Conservation (phyloP, 2,888 invertebrate species). For the Morpho achilles region DNA sequence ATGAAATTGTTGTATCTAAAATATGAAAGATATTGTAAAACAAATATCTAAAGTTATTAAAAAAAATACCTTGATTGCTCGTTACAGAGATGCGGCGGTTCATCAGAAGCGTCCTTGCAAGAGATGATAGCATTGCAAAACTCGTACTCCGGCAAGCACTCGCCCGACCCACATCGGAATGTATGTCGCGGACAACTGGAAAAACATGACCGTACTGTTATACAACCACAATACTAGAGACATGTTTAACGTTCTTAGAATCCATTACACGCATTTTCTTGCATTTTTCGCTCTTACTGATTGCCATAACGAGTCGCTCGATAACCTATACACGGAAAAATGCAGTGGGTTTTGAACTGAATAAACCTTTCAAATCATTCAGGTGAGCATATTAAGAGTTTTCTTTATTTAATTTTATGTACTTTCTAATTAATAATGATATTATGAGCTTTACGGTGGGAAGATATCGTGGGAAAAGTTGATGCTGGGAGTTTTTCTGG, state of each 20-base stretch:
- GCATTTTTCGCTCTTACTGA: slow-evolving; percentile 1
- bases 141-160: slow-evolving; percentile 93
- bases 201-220: slow-evolving; percentile 20
- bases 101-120: slow-evolving; percentile 94
- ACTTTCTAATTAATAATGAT: no score
- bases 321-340: not conserved
- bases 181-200: slow-evolving; percentile 88
- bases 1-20: no score
- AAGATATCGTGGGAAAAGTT: no score
- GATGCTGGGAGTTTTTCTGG: no score
- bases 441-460: no score
- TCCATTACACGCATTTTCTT: slow-evolving; percentile 18
- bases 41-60: not conserved
- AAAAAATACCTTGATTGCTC: slow-evolving; percentile 71
- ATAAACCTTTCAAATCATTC: no score
- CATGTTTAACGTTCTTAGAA: slow-evolving; percentile 13
- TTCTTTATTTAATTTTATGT: no score
- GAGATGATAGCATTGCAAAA: slow-evolving; percentile 94
- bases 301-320: not conserved
- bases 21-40: no score
- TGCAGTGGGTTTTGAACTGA: not conserved
- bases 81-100: slow-evolving; percentile 88
- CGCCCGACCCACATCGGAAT: slow-evolving; percentile 91
- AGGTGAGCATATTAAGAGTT: no score
- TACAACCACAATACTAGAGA: slow-evolving; percentile 10